Conservation (phyloP, 2,113 vertebrate genomes). For the Toxostoma redivivum region DNA sequence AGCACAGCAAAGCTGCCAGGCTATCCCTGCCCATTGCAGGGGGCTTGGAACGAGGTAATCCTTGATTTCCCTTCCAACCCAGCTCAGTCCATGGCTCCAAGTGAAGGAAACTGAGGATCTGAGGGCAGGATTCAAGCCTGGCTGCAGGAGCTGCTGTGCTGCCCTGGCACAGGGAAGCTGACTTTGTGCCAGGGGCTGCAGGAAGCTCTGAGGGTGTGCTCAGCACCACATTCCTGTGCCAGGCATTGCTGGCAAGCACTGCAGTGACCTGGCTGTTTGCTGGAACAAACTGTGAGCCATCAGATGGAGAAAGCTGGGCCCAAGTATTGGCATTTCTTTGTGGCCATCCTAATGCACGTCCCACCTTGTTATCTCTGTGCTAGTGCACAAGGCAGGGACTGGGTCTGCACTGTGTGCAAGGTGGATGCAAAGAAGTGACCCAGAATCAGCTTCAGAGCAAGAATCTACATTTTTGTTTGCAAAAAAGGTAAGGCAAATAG, state of each 20-base stretch:
- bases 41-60: rapidly evolving
- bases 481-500: conserved; percentile 34
- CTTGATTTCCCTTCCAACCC: background rate
- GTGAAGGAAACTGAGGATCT: background rate
- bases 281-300: background rate
- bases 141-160: background rate
- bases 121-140: background rate
- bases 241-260: background rate
- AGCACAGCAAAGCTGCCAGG: background rate
- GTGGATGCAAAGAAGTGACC: background rate
- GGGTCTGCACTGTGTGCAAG: background rate
- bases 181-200: background rate
- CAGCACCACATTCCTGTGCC: background rate
- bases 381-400: background rate
- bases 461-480: background rate
- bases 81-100: background rate
- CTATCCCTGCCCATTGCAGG: background rate
- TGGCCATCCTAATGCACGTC: background rate
- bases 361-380: background rate
- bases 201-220: conserved; percentile 28
- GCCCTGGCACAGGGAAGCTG: background rate
- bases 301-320: background rate
- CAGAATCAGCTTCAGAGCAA: background rate
- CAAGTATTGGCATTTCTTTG: background rate
- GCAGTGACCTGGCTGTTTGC: background rate